These are phyloP conservation scores for Tyria jacobaeae DNA, from an alignment of 2,888 invertebrate species.

Conservation along the genomic window DNA sequence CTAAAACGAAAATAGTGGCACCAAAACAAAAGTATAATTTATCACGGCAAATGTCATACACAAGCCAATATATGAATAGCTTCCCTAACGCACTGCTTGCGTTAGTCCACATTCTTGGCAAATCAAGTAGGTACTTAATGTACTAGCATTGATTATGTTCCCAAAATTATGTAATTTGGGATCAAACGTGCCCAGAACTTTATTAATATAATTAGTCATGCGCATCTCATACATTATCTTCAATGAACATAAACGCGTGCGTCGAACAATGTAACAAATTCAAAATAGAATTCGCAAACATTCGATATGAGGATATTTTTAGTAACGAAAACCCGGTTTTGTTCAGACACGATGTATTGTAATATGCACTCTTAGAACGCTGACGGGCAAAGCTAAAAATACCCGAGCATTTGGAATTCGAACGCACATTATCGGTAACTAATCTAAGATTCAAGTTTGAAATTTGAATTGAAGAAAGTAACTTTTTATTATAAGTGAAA, in stretches of 20 bases:
- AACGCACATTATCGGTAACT: slow-evolving; percentile 57
- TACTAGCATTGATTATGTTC: too few species aligned
- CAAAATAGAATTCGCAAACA: slow-evolving; percentile 85
- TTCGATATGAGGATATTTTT: slow-evolving; percentile 85
- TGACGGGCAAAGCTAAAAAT: slow-evolving; percentile 73
- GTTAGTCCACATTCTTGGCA: slow-evolving; percentile 55
- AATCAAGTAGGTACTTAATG: too few species aligned
- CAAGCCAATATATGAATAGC: slow-evolving; percentile 46
- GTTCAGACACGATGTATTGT: slow-evolving; percentile 77
- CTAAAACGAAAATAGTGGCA: slow-evolving; percentile 53
- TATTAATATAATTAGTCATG: slow-evolving; percentile 40
- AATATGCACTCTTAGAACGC: slow-evolving; percentile 75
- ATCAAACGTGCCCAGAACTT: slow-evolving; percentile 16
- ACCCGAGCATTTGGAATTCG: slow-evolving; percentile 63
- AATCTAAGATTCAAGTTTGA: slow-evolving; percentile 45
- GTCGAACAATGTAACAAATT: slow-evolving; percentile 69
- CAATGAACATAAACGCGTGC: slow-evolving; percentile 48
- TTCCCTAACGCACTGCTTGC: slow-evolving; percentile 44
- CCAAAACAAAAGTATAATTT: slow-evolving; percentile 51
- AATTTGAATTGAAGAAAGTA: slow-evolving; percentile 22
- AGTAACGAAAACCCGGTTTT: slow-evolving; percentile 84
- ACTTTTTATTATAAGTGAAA: slow-evolving; percentile 22
- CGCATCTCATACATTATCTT: slow-evolving; percentile 45
- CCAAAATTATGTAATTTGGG: slow-evolving; percentile 37
- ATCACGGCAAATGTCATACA: slow-evolving; percentile 48